Base-by-base conservation (phyloP, 2,113 vertebrate species). In the Mormyrus lacerda region DNA sequence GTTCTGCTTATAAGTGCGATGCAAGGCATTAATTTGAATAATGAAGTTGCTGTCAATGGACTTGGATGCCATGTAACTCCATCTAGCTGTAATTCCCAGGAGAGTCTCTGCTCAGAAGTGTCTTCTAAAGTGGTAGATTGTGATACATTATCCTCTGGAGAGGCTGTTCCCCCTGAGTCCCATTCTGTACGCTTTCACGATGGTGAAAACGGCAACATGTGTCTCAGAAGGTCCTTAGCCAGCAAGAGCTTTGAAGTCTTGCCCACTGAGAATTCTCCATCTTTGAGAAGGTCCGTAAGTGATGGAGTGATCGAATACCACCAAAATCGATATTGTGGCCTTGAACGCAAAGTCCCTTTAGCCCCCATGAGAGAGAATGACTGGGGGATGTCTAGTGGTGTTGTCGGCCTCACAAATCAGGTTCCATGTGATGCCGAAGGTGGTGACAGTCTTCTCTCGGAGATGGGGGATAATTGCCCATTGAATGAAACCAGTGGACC, bases 1-100 rank as follows among this genome's bases (percentile, higher is more conserved):
- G 96, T 95, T 91, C 93, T 97, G 55, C 95, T 98, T 13, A 96
- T 98, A 85, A 97, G 95, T 79, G 96, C 97, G 85, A 97, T 97
- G 97, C 96, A 97, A 84, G 96, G 97, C 91, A 96, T 97, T 90
- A 95, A 94, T 85, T 93, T 95, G 31, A 96, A 96, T 79, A 93
- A 92, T 2, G 94, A 95, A 82, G 73, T 91, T 48, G 91, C 89
- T 76, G 55, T 87, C 2, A 91, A 91, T 7, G 91, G 88, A 47
- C 87, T 90, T 27, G 88, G 53, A 0, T 93, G 93, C 50, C 93
- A 89, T 39, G 92, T 91, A 48, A 89, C 91, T 55, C 96, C 94
- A 61, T 92, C 93, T 4, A 95, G 94, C 6, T 58, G 86, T 91
- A 95, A 91, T 27, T 96, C 95, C n/a, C 94, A 92, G 73, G 96